A percentile compares a stretch with the other conserved stretches of the same genome.
Evolutionary conservation across 35 echinoderm and acorn worm species (phyloP).

Genomic region (Holothuria glaberrima): DNA sequence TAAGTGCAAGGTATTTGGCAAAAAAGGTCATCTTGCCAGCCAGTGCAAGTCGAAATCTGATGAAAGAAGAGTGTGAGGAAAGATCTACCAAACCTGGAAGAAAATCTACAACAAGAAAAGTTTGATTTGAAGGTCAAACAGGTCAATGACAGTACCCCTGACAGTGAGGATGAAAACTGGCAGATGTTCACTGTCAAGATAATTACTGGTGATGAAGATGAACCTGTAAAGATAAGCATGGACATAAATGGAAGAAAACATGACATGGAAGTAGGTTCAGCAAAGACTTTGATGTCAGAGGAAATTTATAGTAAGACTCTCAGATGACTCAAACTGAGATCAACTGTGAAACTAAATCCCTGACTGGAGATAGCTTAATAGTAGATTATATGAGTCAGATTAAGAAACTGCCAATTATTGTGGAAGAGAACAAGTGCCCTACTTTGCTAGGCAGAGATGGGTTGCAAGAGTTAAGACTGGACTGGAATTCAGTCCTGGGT

Average conservation of each 20-base stretch:
- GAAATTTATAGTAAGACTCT: not conserved
- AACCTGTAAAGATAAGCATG: no score
- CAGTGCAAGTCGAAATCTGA: not conserved
- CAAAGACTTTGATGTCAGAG: no score
- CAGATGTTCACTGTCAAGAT: no score
- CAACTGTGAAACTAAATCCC: no score
- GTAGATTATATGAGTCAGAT: not conserved
- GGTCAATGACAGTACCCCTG: no score
- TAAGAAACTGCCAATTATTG: not conserved
- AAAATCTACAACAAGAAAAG: no score
- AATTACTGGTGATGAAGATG: no score
- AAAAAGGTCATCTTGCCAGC: no score
- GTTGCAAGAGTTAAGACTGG: constrained; percentile 12
- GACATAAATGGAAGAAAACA: not conserved
- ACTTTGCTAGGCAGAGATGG: constrained; percentile 39
- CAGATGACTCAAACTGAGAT: not conserved
- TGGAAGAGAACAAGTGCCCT: not conserved
- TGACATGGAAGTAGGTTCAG: not conserved
- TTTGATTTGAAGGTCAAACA: no score
- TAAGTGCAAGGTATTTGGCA: not conserved
- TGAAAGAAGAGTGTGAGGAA: not conserved
- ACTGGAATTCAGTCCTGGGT: not conserved
- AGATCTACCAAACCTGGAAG: not conserved
- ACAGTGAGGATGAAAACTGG: no score
- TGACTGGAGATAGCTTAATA: no score